phyloP scores from a whole-genome alignment of 92 coral and sea anemone genomes.

The Virgularia gustaviana region DNA sequence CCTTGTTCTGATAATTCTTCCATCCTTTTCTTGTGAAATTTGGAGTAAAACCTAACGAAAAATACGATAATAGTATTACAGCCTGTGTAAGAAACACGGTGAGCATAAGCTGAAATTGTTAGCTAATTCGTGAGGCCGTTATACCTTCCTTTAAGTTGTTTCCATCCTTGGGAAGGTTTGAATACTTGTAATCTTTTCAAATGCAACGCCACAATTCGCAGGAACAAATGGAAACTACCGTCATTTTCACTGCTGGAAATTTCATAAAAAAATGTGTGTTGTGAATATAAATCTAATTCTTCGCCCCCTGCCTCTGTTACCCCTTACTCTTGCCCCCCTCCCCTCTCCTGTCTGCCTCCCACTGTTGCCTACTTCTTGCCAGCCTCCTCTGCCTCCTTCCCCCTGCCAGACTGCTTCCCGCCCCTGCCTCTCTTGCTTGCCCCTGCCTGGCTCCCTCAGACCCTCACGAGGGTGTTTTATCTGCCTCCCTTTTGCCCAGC shows the following conservation, averaged over 20 bases:
- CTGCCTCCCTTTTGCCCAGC: too few relatives aligned
- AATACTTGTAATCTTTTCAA: constrained; percentile 60
- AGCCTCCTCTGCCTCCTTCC: too few relatives aligned
- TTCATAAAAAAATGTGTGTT: not conserved
- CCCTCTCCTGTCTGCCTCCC: not conserved
- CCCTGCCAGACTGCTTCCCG: too few relatives aligned
- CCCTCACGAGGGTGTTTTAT: too few relatives aligned
- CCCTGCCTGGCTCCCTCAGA: too few relatives aligned
- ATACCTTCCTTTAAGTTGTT: constrained; percentile 95
- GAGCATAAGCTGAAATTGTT: not conserved
- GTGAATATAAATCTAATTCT: not conserved
- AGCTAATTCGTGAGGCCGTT: constrained; percentile 2
- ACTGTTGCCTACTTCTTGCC: not conserved
- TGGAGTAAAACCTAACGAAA: constrained; percentile 79
- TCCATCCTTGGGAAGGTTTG: constrained; percentile 84
- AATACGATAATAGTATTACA: too few relatives aligned
- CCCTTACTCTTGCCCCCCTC: not conserved
- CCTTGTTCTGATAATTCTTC: constrained; percentile 86
- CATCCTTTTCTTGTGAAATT: constrained; percentile 94
- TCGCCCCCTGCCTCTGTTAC: not conserved
- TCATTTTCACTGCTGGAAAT: constrained; percentile 65
- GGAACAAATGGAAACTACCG: constrained; percentile 67
- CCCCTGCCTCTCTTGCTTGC: too few relatives aligned
- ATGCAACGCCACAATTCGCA: constrained; percentile 76
- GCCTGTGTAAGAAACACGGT: too few relatives aligned